phyloP scores from a whole-genome alignment of 2,888 invertebrate genomes.

The Ditula angustiorana region DNA sequence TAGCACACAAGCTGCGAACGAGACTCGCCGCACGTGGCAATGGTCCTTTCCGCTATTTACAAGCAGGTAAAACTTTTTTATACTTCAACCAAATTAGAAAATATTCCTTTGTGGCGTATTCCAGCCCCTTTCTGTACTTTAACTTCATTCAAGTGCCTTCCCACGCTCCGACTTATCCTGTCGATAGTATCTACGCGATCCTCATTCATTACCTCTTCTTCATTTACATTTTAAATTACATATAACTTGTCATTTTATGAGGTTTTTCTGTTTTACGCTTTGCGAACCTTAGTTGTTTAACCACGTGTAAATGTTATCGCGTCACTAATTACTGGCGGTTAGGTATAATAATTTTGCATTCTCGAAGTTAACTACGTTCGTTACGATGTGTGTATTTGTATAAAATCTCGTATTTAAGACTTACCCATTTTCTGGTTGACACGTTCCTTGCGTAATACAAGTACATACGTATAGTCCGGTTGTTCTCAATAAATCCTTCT shows the following conservation, averaged over 20 bases:
- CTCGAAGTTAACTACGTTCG: not conserved
- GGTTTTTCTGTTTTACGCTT: slow-evolving; percentile 36
- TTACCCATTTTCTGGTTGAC: too few species aligned
- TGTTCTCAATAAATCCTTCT: too few species aligned
- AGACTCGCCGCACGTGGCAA: slow-evolving; percentile 77
- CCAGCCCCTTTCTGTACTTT: slow-evolving; percentile 58
- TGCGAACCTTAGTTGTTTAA: slow-evolving; percentile 22
- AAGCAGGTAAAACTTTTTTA: slow-evolving; percentile 79
- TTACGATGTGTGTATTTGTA: not conserved
- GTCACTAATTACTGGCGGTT: slow-evolving; percentile 30
- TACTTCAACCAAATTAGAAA: slow-evolving; percentile 61
- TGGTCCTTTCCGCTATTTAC: slow-evolving; percentile 77
- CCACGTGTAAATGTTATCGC: slow-evolving; percentile 36
- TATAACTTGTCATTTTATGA: slow-evolving; percentile 37
- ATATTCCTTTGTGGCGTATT: slow-evolving; percentile 63
- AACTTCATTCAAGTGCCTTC: slow-evolving; percentile 59
- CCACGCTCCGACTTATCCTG: slow-evolving; percentile 50
- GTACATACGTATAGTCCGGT: too few species aligned
- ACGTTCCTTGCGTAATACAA: too few species aligned
- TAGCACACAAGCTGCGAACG: slow-evolving; percentile 64
- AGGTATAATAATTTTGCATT: slow-evolving; percentile 12
- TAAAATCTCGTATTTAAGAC: too few species aligned
- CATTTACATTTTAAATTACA: slow-evolving; percentile 39
- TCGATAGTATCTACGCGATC: slow-evolving; percentile 25
- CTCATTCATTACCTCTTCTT: slow-evolving; percentile 35